A percentile compares a stretch with the other conserved stretches of the same genome.
These are phyloP conservation scores for Heliconius nattereri DNA, from an alignment of 1,140 invertebrate species.

Conservation along the genomic window DNA sequence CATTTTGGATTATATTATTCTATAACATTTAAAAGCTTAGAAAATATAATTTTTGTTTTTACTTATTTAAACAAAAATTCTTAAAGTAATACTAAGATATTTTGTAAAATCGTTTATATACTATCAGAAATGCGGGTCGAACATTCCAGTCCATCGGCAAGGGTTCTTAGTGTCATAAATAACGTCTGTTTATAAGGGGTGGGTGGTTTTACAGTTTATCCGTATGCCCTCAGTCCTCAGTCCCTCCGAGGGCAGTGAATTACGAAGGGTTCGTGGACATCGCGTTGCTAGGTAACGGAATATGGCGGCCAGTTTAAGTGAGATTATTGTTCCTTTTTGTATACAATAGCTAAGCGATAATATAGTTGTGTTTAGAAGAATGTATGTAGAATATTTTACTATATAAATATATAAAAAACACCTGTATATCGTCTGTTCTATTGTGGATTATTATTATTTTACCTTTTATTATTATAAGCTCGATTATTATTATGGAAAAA, in stretches of 20 bases:
- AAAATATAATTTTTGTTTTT: neutral
- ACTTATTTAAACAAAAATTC: neutral
- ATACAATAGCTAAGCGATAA: neutral
- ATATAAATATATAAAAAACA: neutral
- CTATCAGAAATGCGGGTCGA: constrained; percentile 8
- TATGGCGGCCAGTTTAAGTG: constrained; percentile 9
- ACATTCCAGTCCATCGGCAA: constrained; percentile 33
- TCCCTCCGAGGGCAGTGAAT: constrained; percentile 36
- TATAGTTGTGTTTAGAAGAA: neutral
- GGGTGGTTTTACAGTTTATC: constrained; percentile 40
- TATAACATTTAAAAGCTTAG: neutral
- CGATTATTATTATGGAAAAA: too few species aligned
- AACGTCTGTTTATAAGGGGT: constrained; percentile 38
- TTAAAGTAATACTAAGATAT: neutral
- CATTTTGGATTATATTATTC: constrained; percentile 21
- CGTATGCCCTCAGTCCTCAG: constrained; percentile 35
- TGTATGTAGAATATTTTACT: too few species aligned
- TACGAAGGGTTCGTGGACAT: constrained; percentile 33
- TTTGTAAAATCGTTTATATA: neutral
- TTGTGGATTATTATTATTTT: too few species aligned
- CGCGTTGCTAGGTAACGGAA: constrained; percentile 34
- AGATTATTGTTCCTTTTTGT: neutral
- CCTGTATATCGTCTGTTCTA: neutral
- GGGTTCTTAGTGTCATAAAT: constrained; percentile 41
- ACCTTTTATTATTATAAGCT: too few species aligned